A percentile compares a stretch with the other conserved stretches of the same genome.
phyloP scores from a whole-genome alignment of 2,888 invertebrate species.

The Dascillus cervinus region DNA sequence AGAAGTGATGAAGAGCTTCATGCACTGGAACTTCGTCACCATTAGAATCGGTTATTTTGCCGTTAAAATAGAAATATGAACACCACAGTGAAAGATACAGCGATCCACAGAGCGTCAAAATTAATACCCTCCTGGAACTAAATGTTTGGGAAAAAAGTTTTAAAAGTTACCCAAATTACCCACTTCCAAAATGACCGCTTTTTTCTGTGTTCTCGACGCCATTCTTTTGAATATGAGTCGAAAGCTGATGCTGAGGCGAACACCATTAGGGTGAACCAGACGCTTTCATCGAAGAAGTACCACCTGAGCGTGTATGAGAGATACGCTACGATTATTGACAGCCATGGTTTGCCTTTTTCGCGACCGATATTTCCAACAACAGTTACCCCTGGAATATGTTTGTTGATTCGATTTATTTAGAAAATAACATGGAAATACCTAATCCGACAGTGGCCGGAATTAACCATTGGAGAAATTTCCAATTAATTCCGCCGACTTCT shows the following conservation, averaged over 20 bases:
- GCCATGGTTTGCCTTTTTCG: conserved; percentile 65
- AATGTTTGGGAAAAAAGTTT: not conserved
- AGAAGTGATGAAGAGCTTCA: conserved; percentile 82
- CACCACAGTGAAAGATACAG: conserved; percentile 68
- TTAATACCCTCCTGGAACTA: conserved; percentile 48
- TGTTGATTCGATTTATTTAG: too few relatives aligned
- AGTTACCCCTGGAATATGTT: conserved; percentile 80
- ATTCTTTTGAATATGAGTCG: conserved; percentile 68
- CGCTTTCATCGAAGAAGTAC: conserved; percentile 65
- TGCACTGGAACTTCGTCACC: conserved; percentile 83
- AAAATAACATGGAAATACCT: conserved; percentile 46
- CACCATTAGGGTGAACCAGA: conserved; percentile 61
- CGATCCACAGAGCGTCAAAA: conserved; percentile 54
- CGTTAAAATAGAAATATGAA: conserved; percentile 81
- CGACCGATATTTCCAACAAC: conserved; percentile 85
- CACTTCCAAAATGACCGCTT: conserved; percentile 25
- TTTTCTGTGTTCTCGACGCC: conserved; percentile 60
- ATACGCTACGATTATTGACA: conserved; percentile 63
- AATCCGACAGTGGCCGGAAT: conserved; percentile 66
- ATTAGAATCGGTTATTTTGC: conserved; percentile 64
- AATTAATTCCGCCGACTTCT: conserved; percentile 60
- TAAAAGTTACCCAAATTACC: not conserved
- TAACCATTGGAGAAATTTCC: conserved; percentile 62
- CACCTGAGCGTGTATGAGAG: conserved; percentile 59
- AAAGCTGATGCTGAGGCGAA: conserved; percentile 61